These are phyloP conservation scores for Diadumene lineata DNA, from an alignment of 92 coral and sea anemone genomes.

Conservation along the genomic window DNA sequence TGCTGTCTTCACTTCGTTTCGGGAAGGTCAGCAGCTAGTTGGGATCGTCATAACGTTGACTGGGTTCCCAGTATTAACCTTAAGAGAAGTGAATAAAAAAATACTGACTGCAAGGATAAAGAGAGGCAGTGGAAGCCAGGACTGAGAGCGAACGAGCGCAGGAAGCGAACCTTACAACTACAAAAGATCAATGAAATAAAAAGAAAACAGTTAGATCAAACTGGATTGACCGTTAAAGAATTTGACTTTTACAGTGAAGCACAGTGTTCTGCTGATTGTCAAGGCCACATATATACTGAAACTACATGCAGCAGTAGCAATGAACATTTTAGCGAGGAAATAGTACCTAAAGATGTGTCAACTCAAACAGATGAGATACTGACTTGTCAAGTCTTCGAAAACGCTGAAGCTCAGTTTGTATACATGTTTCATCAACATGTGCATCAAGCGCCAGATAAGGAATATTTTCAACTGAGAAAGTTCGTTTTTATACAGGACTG, in stretches of 20 bases:
- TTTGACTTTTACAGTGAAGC: constrained; percentile 9
- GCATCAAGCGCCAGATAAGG: constrained; percentile 38
- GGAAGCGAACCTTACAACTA: constrained; percentile 24
- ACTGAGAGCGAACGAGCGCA: constrained; percentile 46
- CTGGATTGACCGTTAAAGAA: too few relatives aligned
- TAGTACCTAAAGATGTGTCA: background rate
- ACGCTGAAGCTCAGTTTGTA: constrained; percentile 33
- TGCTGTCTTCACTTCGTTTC: too few relatives aligned
- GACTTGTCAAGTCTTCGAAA: constrained; percentile 19
- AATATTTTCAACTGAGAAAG: constrained; percentile 15
- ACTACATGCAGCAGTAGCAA: background rate
- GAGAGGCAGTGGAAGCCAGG: constrained; percentile 21
- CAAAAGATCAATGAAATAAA: constrained; percentile 43
- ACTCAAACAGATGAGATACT: constrained; percentile 6
- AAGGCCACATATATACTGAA: constrained; percentile 8
- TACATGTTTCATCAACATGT: constrained; percentile 32
- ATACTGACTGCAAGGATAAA: constrained; percentile 18
- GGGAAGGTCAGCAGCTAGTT: too few relatives aligned
- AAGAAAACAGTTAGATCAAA: constrained; percentile 31
- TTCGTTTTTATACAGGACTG: too few relatives aligned
- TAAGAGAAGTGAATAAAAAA: constrained; percentile 19
- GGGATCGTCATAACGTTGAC: background rate
- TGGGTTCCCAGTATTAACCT: constrained; percentile 22
- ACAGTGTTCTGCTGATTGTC: too few relatives aligned
- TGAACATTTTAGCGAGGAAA: too few relatives aligned